phyloP scores from a whole-genome alignment of 2,797 vertebrate genomes.

The Coregonus suidteri region DNA sequence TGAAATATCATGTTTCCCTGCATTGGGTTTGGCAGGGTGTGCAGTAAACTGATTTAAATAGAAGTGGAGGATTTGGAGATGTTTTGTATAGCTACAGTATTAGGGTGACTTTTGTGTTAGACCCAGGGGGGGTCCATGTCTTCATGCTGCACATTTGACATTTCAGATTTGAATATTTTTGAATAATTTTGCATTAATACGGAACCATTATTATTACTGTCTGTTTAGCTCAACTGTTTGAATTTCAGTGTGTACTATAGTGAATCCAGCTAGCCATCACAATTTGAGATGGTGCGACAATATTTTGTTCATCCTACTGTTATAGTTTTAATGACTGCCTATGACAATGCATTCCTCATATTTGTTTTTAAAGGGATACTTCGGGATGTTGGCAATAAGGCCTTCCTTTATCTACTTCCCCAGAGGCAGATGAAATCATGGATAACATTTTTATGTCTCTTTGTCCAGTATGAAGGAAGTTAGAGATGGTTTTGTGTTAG shows the following conservation, averaged over 20 bases:
- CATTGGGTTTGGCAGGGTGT: constrained; percentile 21
- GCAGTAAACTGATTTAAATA: constrained; percentile 21
- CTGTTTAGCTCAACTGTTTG: not conserved
- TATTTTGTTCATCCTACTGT: not conserved
- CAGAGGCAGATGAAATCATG: too few species aligned
- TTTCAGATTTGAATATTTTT: constrained; percentile 28
- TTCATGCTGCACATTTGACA: constrained; percentile 36
- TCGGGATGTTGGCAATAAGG: too few species aligned
- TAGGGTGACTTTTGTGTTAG: constrained; percentile 16
- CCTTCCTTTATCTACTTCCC: too few species aligned
- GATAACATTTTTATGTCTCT: too few species aligned
- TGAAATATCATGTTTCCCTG: constrained; percentile 24
- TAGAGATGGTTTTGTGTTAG: too few species aligned
- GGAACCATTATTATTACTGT: not conserved
- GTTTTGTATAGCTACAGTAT: constrained; percentile 17
- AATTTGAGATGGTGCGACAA: not conserved
- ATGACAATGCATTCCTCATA: not conserved
- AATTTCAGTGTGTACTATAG: not conserved
- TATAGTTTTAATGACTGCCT: not conserved
- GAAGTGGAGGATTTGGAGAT: constrained; percentile 5
- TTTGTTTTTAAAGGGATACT: not conserved
- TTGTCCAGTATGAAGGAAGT: too few species aligned
- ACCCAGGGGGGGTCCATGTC: constrained; percentile 12
- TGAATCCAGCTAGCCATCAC: too few species aligned
- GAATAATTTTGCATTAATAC: constrained; percentile 27